Evolutionary conservation across 2,888 invertebrate genomes (phyloP).

Genomic region (Iphiclides podalirius): DNA sequence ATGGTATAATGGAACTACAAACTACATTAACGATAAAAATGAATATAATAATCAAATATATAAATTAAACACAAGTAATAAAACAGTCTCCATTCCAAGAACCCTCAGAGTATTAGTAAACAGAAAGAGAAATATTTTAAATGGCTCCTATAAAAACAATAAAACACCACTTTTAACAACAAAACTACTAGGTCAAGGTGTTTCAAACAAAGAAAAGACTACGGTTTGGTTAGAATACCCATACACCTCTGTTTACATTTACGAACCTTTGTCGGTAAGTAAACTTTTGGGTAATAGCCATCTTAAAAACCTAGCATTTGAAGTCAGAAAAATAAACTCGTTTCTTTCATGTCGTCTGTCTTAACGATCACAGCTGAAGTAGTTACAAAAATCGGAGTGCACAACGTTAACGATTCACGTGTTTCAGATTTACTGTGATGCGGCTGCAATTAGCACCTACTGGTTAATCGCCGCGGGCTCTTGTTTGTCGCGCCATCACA

Average conservation of each 20-base stretch:
- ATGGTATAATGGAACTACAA: no score
- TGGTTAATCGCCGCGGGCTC: constrained; percentile 62
- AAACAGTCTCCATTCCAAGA: constrained; percentile 21
- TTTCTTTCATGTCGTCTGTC: neutral
- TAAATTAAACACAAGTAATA: neutral
- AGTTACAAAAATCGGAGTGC: no score
- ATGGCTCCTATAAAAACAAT: constrained; percentile 17
- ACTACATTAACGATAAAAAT: neutral
- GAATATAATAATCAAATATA: neutral
- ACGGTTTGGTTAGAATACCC: constrained; percentile 55
- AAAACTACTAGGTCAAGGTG: neutral
- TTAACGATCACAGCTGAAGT: no score
- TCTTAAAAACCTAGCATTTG: no score
- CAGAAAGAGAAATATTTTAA: constrained; percentile 27
- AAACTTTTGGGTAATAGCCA: no score
- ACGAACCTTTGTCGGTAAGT: constrained; percentile 60
- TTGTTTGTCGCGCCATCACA: constrained; percentile 55
- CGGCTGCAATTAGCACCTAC: constrained; percentile 59
- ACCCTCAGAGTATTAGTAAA: constrained; percentile 26
- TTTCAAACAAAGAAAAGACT: constrained; percentile 2
- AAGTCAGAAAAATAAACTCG: no score
- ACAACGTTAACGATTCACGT: neutral
- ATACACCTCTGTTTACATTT: constrained; percentile 58
- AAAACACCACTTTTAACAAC: constrained; percentile 3
- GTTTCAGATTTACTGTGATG: constrained; percentile 61